Conservation (phyloP, 1,140 invertebrate genomes). For the Sarcophaga peregrina region DNA sequence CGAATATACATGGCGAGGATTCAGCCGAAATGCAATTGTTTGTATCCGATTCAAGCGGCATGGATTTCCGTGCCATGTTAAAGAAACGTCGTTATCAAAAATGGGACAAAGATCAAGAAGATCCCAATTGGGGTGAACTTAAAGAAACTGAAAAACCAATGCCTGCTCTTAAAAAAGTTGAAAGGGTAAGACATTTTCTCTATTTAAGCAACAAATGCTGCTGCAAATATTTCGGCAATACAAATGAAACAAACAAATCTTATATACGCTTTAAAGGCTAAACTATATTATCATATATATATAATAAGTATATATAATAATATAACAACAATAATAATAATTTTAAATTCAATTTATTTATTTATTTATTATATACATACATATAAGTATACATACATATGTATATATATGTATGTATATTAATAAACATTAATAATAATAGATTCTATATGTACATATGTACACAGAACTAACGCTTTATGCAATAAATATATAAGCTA, state of each 20-base stretch:
- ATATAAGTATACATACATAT: no score
- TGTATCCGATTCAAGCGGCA: constrained; percentile 94
- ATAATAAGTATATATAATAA: no score
- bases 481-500: no score
- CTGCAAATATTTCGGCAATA: no score
- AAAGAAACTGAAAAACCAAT: constrained; percentile 91
- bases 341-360: no score
- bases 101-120: constrained; percentile 89
- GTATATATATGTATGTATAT: no score
- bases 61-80: constrained; percentile 98
- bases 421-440: no score
- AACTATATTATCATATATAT: background rate
- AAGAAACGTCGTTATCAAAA: constrained; percentile 97
- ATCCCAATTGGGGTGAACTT: constrained; percentile 91
- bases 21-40: constrained; percentile 94
- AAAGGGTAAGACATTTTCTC: constrained; percentile 77
- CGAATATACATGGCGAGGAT: constrained; percentile 94
- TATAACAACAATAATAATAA: no score
- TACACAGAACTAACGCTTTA: no score
- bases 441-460: no score
- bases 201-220: background rate
- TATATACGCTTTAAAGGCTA: background rate
- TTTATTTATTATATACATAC: no score
- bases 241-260: no score
- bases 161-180: constrained; percentile 88